These are phyloP conservation scores for Gavia stellata DNA, from an alignment of 2,113 vertebrate genomes.

Conservation along the genomic window DNA sequence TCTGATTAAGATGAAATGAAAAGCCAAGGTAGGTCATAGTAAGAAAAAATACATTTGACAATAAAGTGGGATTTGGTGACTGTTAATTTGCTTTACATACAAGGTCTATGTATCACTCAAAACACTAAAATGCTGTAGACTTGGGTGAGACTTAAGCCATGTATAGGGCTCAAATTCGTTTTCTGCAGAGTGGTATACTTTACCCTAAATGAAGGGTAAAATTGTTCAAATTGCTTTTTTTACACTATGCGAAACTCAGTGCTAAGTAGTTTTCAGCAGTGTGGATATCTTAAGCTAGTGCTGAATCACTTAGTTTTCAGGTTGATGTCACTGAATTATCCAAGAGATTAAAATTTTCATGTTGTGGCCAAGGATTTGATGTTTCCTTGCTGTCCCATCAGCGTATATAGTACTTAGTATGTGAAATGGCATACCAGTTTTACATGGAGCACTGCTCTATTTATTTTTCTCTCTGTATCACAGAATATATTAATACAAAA, in stretches of 20 bases:
- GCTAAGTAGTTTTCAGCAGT: not conserved
- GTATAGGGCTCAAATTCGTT: not conserved
- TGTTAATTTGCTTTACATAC: not conserved
- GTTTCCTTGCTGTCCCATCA: not conserved
- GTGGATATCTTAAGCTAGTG: not conserved
- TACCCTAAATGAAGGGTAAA: not conserved
- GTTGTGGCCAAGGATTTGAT: not conserved
- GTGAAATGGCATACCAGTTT: not conserved
- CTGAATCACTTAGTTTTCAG: not conserved
- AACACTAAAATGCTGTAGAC: not conserved
- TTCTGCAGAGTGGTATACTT: not conserved
- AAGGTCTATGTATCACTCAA: too few species aligned
- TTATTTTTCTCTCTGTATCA: not conserved
- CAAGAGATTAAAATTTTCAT: not conserved
- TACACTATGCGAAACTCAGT: not conserved
- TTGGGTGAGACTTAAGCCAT: not conserved
- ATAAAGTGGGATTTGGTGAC: not conserved
- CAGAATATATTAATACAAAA: not conserved
- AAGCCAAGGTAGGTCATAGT: not conserved
- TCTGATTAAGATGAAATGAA: not conserved
- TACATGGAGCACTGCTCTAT: not conserved
- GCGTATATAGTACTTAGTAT: not conserved
- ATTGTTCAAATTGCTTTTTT: not conserved
- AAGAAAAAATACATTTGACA: not conserved
- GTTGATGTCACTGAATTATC: not conserved